Base-by-base conservation (phyloP, 2,888 invertebrate genomes). In the Leptinotarsa tumamoca region DNA sequence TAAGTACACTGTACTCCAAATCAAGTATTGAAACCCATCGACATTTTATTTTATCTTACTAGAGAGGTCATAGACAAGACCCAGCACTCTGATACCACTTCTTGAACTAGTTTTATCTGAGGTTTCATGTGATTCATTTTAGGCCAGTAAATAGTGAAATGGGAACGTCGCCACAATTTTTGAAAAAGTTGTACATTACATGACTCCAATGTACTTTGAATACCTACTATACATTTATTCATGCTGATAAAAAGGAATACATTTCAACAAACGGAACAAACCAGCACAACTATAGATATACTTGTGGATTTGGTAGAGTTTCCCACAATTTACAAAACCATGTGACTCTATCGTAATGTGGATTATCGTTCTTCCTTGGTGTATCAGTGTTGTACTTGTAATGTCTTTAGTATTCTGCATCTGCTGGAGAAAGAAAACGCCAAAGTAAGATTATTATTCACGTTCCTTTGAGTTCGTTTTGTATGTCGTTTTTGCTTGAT, bases 381-480 rank as follows among this genome's bases (percentile, higher is more conserved):
- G 86, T 83, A 82, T 84, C 78, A 79, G 82, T 73, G 78, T 86
- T 76, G 82, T 83, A 72, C 83, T 87, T 78, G 84, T 87, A 58
- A 85, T 87, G 82, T 85, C 85, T 72, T 78, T 87, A 58, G 84
- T 84, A 74, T 83, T 88, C 74, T 88, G 88, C 78, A 80, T 87
- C 27, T 88, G 88, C 72, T 88, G 88, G 88, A 87, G 85, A 78
- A 86, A 86, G 78, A 87, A 87, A 80, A 83, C 84, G 5, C 86
- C 87, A 73, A 88, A 87, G 88, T 88, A 86, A 87, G 86, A 83
- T 56, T 56, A 14, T 18, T 13, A 10, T 49, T 43, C 18, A 50
- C 1, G 10, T 56, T 69, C 14, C 10, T 58, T 70, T 43, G 43
- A 43, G 49, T 71, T 56, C 21, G 67, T 68, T 69, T 68, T 27